Percentiles rank a stretch among this genome's conserved stretches.
These are phyloP conservation scores for Eremobia ochroleuca DNA, from an alignment of 2,888 invertebrate species.

Conservation along the genomic window DNA sequence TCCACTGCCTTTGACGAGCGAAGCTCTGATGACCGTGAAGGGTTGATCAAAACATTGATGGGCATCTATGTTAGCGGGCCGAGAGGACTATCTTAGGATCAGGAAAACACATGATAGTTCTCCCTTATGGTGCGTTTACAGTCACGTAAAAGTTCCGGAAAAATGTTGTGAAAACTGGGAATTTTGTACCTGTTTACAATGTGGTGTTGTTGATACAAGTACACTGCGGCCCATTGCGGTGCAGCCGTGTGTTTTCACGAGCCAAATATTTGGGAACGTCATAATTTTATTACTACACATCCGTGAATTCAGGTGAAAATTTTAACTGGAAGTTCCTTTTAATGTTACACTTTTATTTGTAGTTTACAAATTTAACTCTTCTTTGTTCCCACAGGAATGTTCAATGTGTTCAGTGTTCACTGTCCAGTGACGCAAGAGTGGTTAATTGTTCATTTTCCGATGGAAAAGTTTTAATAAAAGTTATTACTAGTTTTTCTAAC, in stretches of 20 bases:
- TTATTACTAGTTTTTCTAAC: not conserved
- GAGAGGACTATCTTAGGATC: not conserved
- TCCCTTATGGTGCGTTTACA: not conserved
- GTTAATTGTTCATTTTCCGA: conserved; percentile 15
- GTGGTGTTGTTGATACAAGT: conserved; percentile 37
- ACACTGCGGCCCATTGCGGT: conserved; percentile 59
- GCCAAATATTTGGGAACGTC: conserved; percentile 57
- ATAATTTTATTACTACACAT: conserved; percentile 58
- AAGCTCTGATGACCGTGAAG: not conserved
- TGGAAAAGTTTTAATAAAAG: not conserved
- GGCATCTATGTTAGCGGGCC: not conserved
- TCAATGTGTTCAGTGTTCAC: not conserved
- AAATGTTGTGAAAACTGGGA: not conserved
- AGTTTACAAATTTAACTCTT: conserved; percentile 34
- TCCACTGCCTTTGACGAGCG: not conserved
- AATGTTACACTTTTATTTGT: conserved; percentile 29
- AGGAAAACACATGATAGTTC: not conserved
- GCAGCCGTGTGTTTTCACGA: conserved; percentile 37
- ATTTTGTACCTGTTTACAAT: conserved; percentile 13
- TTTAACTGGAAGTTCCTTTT: conserved; percentile 38
- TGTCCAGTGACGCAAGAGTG: conserved; percentile 4
- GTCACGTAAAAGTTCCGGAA: not conserved
- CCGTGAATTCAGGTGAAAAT: conserved; percentile 40
- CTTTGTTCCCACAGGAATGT: conserved; percentile 22
- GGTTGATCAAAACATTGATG: not conserved